A percentile compares a stretch with the other conserved stretches of the same genome.
phyloP scores from a whole-genome alignment of 2,797 vertebrate genomes.

The Numenius phaeopus region DNA sequence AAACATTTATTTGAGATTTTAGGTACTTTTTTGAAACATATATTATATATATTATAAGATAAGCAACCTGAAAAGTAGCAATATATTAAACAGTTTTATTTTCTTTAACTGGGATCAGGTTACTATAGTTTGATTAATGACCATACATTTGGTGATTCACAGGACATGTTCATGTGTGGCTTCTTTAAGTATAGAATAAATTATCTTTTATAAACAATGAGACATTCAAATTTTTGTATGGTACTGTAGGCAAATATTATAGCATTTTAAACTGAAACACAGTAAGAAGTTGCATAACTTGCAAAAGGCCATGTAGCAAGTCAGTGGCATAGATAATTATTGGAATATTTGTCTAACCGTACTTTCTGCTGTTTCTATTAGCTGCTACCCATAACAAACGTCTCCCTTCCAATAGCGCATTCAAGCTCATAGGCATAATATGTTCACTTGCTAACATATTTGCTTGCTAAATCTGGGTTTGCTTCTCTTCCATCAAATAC shows the following conservation, averaged over 20 bases:
- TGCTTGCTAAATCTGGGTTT: constrained; percentile 44
- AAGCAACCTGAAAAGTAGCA: background rate
- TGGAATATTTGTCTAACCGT: background rate
- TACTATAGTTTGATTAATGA: background rate
- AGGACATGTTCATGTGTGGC: background rate
- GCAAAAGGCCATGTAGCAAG: background rate
- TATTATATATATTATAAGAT: background rate
- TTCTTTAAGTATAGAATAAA: background rate
- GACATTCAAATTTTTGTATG: background rate
- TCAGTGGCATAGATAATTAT: background rate
- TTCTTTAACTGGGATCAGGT: background rate
- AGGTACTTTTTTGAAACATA: background rate
- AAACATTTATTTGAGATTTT: background rate
- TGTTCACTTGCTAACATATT: background rate
- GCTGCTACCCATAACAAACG: background rate
- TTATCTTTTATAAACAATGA: background rate
- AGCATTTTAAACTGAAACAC: background rate
- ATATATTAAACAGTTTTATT: background rate
- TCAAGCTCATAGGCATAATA: background rate
- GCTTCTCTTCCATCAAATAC: constrained; percentile 40
- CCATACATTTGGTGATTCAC: background rate
- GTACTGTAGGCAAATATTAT: background rate
- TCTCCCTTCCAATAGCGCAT: background rate
- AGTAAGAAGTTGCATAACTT: background rate
- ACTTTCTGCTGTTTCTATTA: background rate